Base-by-base conservation (phyloP, 2,113 vertebrate species). In the Apaloderma vittatum region DNA sequence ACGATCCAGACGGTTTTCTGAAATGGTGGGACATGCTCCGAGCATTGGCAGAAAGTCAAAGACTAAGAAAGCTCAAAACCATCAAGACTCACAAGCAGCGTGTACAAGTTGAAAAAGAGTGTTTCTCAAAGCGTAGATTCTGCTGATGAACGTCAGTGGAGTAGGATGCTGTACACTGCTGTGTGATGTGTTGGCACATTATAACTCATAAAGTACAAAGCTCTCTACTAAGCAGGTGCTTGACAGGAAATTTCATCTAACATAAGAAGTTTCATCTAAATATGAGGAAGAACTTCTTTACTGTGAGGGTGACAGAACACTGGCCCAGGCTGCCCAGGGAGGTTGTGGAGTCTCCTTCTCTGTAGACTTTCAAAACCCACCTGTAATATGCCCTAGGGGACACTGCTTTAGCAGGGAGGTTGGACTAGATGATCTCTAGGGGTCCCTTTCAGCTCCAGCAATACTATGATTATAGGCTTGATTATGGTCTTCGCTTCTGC, bases 1-100 rank as follows among this genome's bases (percentile, higher is more conserved):
- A 2, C 0, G 2, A 27, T 86, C 46, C 62, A 80, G 36, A 4
- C 1, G 0, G 22, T 61, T 40, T 40, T 52, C 55, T 72, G 45
- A 93, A 94, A 37, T 2, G 0, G 19, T 48, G n/a, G 45, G 26
- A 66, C 7, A 3, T 3, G 1, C 34, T 90, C 34, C 1, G 2
- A 87, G 46, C 29, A 17, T 1, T 55, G 17, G 29, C 1, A 3
- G 54, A 71, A 86, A 73, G 18, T 19, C 63, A 67, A 52, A 71
- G 27, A 27, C 19, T 40, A 59, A 17, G n/a, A 16, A 6, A 36
- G 29, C 8, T 80, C 77, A 77, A 80, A 90, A 15, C 21, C 15
- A 54, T 57, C 30, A 30, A 66, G 15, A 45, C 19, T 66, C 55
- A 51, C 23, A 88, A 65, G 66, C 2, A 49, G 6, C 4, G 27